Evolutionary conservation across 2,113 vertebrate species (phyloP).

Genomic region (Rhineura floridana): DNA sequence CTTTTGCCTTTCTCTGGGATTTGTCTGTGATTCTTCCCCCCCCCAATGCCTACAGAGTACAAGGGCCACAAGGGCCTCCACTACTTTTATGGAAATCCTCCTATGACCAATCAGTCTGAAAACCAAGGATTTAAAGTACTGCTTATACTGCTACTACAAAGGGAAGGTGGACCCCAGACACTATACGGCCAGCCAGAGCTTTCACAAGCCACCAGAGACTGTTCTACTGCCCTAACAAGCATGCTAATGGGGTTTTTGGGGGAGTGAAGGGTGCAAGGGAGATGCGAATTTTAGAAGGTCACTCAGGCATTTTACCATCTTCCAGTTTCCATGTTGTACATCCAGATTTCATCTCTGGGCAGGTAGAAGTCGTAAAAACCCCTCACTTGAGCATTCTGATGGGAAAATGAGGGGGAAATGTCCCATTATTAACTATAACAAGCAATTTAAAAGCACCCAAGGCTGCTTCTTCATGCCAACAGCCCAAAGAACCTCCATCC

Average conservation of each 20-base stretch:
- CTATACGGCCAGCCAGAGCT: too few relatives aligned
- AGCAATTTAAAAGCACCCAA: background rate
- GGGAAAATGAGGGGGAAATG: background rate
- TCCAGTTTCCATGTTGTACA: constrained; percentile 93
- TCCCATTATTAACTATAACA: background rate
- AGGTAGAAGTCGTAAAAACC: constrained; percentile 91
- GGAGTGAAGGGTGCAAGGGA: background rate
- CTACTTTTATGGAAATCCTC: background rate
- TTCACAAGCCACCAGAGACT: background rate
- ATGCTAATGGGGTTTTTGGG: too few relatives aligned
- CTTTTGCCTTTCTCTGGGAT: background rate
- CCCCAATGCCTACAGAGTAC: too few relatives aligned
- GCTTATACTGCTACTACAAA: background rate
- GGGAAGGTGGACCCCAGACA: background rate
- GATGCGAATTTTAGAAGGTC: background rate
- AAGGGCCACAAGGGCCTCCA: background rate
- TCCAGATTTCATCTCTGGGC: constrained; percentile 93
- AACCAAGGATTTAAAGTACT: background rate
- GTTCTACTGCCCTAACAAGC: background rate
- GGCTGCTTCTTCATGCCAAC: background rate
- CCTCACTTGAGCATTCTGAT: constrained; percentile 86
- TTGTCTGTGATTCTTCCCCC: background rate
- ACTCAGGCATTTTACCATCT: constrained; percentile 82
- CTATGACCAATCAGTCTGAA: background rate
- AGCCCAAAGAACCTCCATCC: background rate